Evolutionary conservation across 2,888 invertebrate species (phyloP).

Genomic region (Drosophila vallismaia): DNA sequence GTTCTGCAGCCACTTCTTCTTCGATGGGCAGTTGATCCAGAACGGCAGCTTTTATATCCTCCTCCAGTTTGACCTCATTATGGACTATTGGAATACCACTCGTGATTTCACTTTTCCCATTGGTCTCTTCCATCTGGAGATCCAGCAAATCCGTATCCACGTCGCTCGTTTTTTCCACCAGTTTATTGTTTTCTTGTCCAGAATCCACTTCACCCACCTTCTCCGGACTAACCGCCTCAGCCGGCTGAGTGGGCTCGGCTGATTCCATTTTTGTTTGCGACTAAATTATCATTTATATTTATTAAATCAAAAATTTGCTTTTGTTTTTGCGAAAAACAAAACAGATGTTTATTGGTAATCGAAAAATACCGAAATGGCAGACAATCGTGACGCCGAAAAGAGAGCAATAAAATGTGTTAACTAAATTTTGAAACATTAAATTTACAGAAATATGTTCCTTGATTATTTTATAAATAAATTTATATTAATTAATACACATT

Average conservation of each 20-base stretch:
- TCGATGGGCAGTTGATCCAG: conserved; percentile 35
- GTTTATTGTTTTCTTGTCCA: background rate
- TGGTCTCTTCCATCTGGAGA: conserved; percentile 57
- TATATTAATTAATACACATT: background rate
- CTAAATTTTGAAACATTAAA: background rate
- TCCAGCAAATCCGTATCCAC: conserved; percentile 43
- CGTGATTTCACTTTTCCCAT: conserved; percentile 17
- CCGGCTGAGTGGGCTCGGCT: conserved; percentile 19
- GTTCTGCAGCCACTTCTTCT: conserved; percentile 10
- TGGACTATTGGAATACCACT: conserved; percentile 16
- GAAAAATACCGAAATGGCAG: background rate
- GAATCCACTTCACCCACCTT: background rate
- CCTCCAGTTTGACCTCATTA: conserved; percentile 17
- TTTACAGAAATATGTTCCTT: background rate
- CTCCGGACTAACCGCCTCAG: conserved; percentile 6
- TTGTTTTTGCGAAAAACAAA: conserved; percentile 21
- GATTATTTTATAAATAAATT: background rate
- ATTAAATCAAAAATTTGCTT: conserved; percentile 14
- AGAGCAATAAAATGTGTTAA: background rate
- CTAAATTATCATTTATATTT: conserved; percentile 19
- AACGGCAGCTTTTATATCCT: conserved; percentile 43
- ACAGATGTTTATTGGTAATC: conserved; percentile 14
- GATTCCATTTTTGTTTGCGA: conserved; percentile 14
- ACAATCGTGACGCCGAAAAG: background rate
- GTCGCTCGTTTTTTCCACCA: conserved; percentile 22